phyloP scores from a whole-genome alignment of 2,888 invertebrate species.

The Torymus auratus region DNA sequence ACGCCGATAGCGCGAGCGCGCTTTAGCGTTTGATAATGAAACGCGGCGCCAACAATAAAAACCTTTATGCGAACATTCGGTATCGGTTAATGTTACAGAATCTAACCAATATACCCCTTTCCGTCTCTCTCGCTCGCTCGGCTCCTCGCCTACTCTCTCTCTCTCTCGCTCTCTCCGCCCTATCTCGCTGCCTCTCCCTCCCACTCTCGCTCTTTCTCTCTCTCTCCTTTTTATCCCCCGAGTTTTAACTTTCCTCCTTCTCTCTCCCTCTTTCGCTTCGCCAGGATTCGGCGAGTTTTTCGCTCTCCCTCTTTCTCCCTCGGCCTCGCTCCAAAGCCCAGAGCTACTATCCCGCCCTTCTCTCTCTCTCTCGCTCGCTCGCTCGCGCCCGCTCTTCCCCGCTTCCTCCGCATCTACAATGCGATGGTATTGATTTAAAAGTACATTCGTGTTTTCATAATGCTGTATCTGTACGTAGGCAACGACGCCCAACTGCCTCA shows the following conservation, averaged over 20 bases:
- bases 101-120: constrained; percentile 66
- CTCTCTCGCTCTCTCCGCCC: constrained; percentile 35
- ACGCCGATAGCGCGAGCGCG: constrained; percentile 50
- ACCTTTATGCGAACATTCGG: constrained; percentile 67
- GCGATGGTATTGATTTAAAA: constrained; percentile 78
- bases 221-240: constrained; percentile 42
- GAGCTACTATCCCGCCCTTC: constrained; percentile 56
- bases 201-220: constrained; percentile 59
- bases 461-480: constrained; percentile 76
- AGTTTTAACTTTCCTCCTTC: constrained; percentile 60
- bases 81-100: constrained; percentile 71
- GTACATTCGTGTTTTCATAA: constrained; percentile 77
- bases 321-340: constrained; percentile 18
- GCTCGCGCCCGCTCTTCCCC: constrained; percentile 62
- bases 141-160: constrained; percentile 40
- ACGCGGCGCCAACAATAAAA: constrained; percentile 65
- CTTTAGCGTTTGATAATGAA: constrained; percentile 62
- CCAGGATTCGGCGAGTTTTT: too few relatives aligned
- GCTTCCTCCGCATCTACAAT: constrained; percentile 71
- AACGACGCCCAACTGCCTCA: constrained; percentile 72
- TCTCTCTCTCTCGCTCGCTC: constrained; percentile 63
- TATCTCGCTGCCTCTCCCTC: constrained; percentile 58
- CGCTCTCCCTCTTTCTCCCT: constrained; percentile 54
- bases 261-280: constrained; percentile 60
- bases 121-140: constrained; percentile 42